Percentiles rank a stretch among this genome's conserved stretches.
phyloP scores from a whole-genome alignment of 1,140 invertebrate species.

The Lamellibrachia luymesi region DNA sequence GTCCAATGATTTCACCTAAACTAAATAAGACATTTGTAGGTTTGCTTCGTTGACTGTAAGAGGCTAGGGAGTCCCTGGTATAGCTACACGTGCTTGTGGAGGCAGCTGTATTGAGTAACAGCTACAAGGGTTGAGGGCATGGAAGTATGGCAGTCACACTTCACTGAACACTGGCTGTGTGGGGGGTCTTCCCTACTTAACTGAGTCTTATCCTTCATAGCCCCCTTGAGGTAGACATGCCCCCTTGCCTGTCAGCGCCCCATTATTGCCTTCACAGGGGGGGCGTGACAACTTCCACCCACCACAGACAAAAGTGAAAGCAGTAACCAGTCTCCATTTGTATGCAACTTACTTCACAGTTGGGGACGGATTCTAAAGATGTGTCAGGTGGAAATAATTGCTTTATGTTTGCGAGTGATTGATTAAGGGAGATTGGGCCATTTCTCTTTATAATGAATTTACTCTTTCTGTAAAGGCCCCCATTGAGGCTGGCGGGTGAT shows the following conservation, averaged over 20 bases:
- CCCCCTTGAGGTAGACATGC: neutral
- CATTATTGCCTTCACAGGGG: neutral
- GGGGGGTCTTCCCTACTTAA: neutral
- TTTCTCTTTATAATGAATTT: neutral
- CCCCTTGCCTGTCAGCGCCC: neutral
- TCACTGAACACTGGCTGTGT: neutral
- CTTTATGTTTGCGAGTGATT: constrained; percentile 2
- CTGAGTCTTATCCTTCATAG: neutral
- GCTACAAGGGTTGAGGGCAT: neutral
- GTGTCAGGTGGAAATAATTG: neutral
- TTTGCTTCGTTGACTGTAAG: no score
- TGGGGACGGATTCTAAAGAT: neutral
- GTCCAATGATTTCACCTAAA: no score
- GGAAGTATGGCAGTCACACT: neutral
- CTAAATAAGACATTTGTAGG: no score
- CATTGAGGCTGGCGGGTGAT: neutral
- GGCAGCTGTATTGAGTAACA: neutral
- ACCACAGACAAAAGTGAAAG: neutral
- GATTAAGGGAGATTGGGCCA: neutral
- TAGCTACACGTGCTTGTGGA: neutral
- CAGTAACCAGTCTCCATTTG: neutral
- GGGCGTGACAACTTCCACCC: neutral
- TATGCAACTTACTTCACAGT: neutral
- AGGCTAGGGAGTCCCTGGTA: no score
- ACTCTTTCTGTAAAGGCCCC: neutral